phyloP scores from a whole-genome alignment of 2,888 invertebrate species.

The Tanypteryx hageni region DNA sequence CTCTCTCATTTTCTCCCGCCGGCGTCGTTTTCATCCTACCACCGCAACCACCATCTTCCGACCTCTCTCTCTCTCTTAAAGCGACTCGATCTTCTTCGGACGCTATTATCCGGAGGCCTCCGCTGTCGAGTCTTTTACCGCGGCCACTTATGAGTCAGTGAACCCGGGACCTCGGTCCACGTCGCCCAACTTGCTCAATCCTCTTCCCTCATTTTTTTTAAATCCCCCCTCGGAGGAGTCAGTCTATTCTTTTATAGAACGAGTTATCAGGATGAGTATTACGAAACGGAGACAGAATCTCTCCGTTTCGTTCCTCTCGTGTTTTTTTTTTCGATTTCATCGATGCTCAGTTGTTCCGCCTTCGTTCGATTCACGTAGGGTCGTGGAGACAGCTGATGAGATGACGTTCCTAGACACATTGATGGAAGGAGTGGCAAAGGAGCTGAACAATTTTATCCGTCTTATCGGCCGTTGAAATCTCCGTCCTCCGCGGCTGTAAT shows the following conservation, averaged over 20 bases:
- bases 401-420: no score
- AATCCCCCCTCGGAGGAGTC: slow-evolving; percentile 12
- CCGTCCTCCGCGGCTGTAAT: slow-evolving; percentile 5
- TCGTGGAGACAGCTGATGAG: no score
- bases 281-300: not conserved
- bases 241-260: not conserved
- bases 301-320: not conserved
- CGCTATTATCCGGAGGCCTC: not conserved
- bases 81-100: not conserved
- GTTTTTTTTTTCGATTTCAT: not conserved
- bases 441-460: no score
- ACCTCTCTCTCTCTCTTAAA: not conserved
- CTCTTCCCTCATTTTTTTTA: not conserved
- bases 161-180: not conserved
- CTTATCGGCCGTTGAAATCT: slow-evolving; percentile 51
- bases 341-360: no score
- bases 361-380: no score
- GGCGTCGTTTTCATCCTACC: slow-evolving; percentile 41
- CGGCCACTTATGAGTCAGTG: not conserved
- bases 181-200: not conserved
- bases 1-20: not conserved
- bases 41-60: slow-evolving; percentile 2
- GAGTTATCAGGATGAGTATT: not conserved
- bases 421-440: no score
- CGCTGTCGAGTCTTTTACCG: not conserved